These are phyloP conservation scores for Cairina moschata DNA, from an alignment of 2,113 vertebrate species.

Conservation along the genomic window DNA sequence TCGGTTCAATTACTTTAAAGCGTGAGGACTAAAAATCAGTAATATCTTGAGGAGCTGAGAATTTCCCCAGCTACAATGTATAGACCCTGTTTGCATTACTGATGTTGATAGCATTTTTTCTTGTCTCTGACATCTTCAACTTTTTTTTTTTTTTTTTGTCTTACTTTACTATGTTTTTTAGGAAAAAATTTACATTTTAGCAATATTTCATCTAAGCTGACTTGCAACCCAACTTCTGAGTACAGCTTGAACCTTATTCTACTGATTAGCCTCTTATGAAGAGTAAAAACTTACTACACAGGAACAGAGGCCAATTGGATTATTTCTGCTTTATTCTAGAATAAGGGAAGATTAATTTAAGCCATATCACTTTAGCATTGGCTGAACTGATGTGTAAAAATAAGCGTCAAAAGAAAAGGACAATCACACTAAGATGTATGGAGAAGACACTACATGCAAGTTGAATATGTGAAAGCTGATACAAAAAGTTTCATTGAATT, in stretches of 20 bases:
- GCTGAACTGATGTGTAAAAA: not conserved
- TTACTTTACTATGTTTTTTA: not conserved
- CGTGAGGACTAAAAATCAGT: not conserved
- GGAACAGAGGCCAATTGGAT: not conserved
- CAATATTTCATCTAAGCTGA: not conserved
- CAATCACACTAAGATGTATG: not conserved
- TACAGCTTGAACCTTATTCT: not conserved
- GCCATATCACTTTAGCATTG: not conserved
- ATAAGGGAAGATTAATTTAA: not conserved
- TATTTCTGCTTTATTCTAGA: not conserved
- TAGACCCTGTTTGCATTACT: not conserved
- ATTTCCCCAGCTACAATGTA: not conserved
- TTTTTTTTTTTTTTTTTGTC: accelerated
- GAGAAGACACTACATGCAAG: not conserved
- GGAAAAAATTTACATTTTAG: not conserved
- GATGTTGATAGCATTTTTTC: too few relatives aligned
- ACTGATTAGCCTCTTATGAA: not conserved
- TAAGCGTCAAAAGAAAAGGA: not conserved
- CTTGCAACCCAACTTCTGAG: not conserved
- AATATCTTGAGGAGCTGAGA: not conserved
- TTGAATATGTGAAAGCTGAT: not conserved
- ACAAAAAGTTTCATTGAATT: not conserved
- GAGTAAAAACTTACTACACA: not conserved
- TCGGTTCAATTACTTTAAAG: not conserved
- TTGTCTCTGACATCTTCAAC: too few relatives aligned